Evolutionary conservation across 2,888 invertebrate species (phyloP), one percentile per base, ranked within the genome.

Genomic region (Platycheirus rosarum): DNA sequence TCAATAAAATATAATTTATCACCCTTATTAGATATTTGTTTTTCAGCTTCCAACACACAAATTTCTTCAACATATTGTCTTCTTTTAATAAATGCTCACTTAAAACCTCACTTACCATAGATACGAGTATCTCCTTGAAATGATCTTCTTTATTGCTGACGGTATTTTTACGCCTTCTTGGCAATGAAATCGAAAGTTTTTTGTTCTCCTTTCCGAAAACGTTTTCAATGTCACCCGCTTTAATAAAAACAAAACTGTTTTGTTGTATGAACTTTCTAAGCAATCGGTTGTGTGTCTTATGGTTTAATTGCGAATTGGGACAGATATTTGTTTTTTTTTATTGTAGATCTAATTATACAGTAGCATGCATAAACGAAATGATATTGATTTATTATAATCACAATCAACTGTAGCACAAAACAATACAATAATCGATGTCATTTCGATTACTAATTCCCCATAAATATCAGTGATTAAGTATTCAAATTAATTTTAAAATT

Each of bases 131-230:
- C 71, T 8, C 14, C 14, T 7, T 46, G n/a, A 62, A 79, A 35
- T 42, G 55, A 79, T 74, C 74, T 74, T 79, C 74, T 62, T 79
- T 77, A 70, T 77, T 57, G 42, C 44, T 63, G 37, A 20, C 8
- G 60, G 40, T 40, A 48, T 62, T 29, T 74, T 18, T 20, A 23
- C 37, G 46, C 53, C 23, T 23, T 32, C 44, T 13, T 16, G 48
- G 35, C 62, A 79, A 74, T 68, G 78, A 74, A 74, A 79, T 69
- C 68, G 74, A 79, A 74, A 79, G 78, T 74, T 63, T 55, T 51
- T 48, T 35, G 51, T 6, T 2, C 48, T 26, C 4, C 11, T 65
- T 48, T 29, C 16, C 29, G 11, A n/a, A 44, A 13, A 1, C 16
- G 20, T 13, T 20, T 57, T 62, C 60, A 73, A 46, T 73, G 66